Conservation (phyloP, 2,113 vertebrate genomes). For the Calypte anna region DNA sequence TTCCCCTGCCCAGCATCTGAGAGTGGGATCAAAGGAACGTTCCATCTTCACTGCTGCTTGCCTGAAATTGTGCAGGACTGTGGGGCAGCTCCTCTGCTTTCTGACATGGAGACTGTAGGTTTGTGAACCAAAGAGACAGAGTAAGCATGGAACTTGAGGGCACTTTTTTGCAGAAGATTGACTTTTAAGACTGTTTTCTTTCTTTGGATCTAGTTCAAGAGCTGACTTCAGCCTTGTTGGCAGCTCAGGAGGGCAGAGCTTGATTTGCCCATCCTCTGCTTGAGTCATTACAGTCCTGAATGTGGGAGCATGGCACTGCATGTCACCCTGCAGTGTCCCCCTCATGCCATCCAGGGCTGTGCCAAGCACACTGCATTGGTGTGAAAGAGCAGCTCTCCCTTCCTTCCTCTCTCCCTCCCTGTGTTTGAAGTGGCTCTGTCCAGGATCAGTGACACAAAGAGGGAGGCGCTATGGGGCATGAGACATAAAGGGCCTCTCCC, state of each 20-base stretch:
- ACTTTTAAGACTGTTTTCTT: background rate
- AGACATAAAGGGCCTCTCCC: background rate
- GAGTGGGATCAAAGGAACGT: background rate
- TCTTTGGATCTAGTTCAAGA: background rate
- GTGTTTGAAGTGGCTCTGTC: background rate
- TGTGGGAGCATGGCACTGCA: background rate
- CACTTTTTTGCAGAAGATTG: background rate
- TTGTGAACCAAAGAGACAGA: background rate
- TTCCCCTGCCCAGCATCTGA: background rate
- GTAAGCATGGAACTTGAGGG: background rate
- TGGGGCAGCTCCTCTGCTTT: background rate
- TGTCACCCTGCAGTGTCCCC: rapidly evolving
- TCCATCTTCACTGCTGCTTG: background rate
- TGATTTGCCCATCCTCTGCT: background rate
- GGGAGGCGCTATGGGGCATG: background rate
- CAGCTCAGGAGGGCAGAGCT: background rate
- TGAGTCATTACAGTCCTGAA: background rate
- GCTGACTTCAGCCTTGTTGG: background rate
- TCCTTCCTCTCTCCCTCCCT: background rate
- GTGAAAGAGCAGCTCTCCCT: background rate
- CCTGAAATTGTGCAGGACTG: background rate
- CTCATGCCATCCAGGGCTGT: background rate
- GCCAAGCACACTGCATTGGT: background rate
- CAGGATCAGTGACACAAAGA: background rate
- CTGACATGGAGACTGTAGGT: background rate